phyloP scores from a whole-genome alignment of 2,888 invertebrate genomes.

The Drosophila testacea region DNA sequence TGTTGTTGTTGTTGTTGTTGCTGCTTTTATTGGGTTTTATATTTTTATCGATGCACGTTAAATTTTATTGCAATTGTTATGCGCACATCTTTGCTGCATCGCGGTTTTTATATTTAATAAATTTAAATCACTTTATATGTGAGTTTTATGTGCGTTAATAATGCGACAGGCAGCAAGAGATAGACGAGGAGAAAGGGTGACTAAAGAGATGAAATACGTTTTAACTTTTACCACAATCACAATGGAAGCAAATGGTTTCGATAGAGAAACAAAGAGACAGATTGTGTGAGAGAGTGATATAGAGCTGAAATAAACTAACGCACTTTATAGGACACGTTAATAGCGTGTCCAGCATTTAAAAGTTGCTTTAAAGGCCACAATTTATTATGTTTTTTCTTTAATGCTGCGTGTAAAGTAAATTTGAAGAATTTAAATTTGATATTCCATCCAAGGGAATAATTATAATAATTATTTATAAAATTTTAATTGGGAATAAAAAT shows the following conservation, averaged over 20 bases:
- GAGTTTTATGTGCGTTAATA: slow-evolving; percentile 80
- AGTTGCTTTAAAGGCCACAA: not conserved
- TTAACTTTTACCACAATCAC: slow-evolving; percentile 3
- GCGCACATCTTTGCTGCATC: slow-evolving; percentile 73
- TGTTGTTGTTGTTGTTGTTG: slow-evolving; percentile 40
- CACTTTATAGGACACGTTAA: not conserved
- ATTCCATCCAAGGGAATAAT: not conserved
- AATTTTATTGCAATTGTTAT: slow-evolving; percentile 81
- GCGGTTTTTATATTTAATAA: slow-evolving; percentile 75
- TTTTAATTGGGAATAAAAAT: not conserved
- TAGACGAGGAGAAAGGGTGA: not conserved
- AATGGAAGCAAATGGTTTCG: slow-evolving; percentile 2
- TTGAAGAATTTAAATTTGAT: not conserved
- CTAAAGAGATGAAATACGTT: slow-evolving; percentile 1
- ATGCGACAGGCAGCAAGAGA: slow-evolving; percentile 50
- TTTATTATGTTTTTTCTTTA: not conserved
- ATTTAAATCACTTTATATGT: slow-evolving; percentile 80
- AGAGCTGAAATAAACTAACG: not conserved
- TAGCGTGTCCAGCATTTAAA: not conserved
- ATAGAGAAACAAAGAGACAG: not conserved
- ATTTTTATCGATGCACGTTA: slow-evolving; percentile 80
- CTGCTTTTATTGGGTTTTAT: slow-evolving; percentile 72
- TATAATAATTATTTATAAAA: not conserved
- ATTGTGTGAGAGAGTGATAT: not conserved
- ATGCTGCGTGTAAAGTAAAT: not conserved